Evolutionary conservation across 1,140 invertebrate species (phyloP).

Genomic region (Cardiocondyla obscurior): DNA sequence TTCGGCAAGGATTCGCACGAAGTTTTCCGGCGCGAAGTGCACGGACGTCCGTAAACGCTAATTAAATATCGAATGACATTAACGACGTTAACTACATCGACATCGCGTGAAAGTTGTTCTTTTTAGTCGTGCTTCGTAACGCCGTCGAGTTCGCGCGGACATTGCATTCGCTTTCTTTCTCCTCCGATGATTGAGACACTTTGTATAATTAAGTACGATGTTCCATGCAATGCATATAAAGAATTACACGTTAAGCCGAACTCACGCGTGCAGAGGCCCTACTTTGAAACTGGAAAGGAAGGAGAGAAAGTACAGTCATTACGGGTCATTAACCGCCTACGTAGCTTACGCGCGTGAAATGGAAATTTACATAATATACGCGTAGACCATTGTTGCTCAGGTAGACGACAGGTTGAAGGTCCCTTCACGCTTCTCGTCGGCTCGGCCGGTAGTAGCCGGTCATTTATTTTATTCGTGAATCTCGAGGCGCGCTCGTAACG

Average conservation of each 20-base stretch:
- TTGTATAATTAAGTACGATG: not conserved
- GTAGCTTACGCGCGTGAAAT: constrained; percentile 14
- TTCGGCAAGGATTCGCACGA: not conserved
- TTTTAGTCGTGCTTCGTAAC: not conserved
- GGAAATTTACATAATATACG: constrained; percentile 13
- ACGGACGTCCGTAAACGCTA: not conserved
- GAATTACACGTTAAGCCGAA: not conserved
- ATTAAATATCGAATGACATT: not conserved
- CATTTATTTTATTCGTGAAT: constrained; percentile 21
- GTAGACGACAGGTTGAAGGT: not conserved
- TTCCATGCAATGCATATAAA: not conserved
- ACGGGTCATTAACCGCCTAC: not conserved
- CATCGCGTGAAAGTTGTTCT: too few species aligned
- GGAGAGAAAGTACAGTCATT: not conserved
- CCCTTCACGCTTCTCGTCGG: not conserved
- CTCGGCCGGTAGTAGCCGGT: not conserved
- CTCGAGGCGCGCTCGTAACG: not conserved
- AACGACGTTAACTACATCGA: not conserved
- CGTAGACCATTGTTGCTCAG: not conserved
- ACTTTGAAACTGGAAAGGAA: not conserved
- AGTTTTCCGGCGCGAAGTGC: not conserved
- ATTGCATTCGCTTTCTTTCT: not conserved
- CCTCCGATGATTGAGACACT: not conserved
- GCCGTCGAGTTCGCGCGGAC: not conserved
- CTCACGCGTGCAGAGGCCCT: not conserved